Conservation (phyloP, 2,797 vertebrate genomes). For the Enteromius trimaculatus region DNA sequence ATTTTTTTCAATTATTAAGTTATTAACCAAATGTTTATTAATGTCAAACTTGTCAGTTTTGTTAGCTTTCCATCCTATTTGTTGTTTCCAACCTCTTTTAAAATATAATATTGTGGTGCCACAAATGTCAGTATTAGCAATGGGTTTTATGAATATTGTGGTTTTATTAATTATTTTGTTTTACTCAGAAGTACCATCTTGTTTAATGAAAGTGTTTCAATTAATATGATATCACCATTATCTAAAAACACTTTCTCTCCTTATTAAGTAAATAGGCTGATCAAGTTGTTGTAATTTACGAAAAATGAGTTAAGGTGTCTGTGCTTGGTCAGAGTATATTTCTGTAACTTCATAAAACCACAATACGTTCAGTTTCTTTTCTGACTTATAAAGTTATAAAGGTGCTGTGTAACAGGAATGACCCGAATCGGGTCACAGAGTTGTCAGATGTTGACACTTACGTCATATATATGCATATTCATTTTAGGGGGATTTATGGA, state of each 20-base stretch:
- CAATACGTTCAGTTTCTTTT: not conserved
- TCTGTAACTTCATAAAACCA: not conserved
- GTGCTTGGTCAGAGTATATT: not conserved
- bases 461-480: not conserved
- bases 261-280: not conserved
- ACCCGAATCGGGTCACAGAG: not conserved
- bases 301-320: not conserved
- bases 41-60: not conserved
- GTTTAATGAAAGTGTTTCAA: not conserved
- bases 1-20: not conserved
- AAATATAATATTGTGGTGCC: not conserved
- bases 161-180: not conserved
- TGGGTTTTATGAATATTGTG: not conserved
- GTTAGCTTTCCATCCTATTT: not conserved
- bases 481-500: conserved; percentile 3
- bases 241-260: not conserved
- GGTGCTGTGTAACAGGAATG: not conserved
- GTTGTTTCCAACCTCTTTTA: not conserved
- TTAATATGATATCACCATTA: not conserved
- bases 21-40: not conserved
- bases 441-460: not conserved
- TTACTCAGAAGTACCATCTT: not conserved
- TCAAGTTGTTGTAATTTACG: not conserved
- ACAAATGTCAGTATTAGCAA: not conserved
- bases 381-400: not conserved